Evolutionary conservation across 2,888 invertebrate genomes (phyloP).

Genomic region (Amorpha juglandis): DNA sequence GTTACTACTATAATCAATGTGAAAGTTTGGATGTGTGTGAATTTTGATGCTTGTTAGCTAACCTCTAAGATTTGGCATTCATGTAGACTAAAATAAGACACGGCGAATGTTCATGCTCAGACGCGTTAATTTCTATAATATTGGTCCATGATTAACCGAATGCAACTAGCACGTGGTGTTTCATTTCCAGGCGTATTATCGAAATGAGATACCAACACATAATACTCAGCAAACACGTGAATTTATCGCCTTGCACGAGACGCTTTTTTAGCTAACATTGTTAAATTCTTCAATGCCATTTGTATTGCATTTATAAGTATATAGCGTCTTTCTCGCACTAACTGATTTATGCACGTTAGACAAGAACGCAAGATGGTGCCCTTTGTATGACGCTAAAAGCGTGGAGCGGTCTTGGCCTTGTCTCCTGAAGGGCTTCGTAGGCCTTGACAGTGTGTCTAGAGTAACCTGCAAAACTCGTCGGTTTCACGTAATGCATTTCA

Average conservation of each 20-base stretch:
- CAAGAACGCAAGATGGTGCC: slow-evolving; percentile 2
- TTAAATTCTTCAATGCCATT: slow-evolving; percentile 13
- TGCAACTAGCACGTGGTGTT: background rate
- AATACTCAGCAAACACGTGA: slow-evolving; percentile 9
- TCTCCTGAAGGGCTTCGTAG: slow-evolving; percentile 51
- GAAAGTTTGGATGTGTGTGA: too few relatives aligned
- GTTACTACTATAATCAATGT: too few relatives aligned
- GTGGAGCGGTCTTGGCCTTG: slow-evolving; percentile 54
- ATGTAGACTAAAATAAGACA: too few relatives aligned
- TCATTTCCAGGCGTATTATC: background rate
- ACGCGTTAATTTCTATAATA: slow-evolving; percentile 2
- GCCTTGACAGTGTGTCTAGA: slow-evolving; percentile 30
- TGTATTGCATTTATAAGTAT: background rate
- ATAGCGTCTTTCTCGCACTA: background rate
- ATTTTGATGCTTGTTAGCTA: too few relatives aligned
- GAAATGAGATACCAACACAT: background rate
- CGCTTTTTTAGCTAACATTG: slow-evolving; percentile 10
- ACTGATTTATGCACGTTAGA: background rate
- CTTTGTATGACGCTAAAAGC: slow-evolving; percentile 10
- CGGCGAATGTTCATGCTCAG: too few relatives aligned
- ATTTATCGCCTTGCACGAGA: slow-evolving; percentile 7
- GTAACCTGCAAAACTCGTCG: slow-evolving; percentile 24
- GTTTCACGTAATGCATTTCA: background rate
- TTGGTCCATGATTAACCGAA: too few relatives aligned
- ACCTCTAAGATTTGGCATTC: too few relatives aligned